These are phyloP conservation scores for Ornithorhynchus anatinus DNA, from an alignment of 2,113 vertebrate species.

Conservation along the genomic window DNA sequence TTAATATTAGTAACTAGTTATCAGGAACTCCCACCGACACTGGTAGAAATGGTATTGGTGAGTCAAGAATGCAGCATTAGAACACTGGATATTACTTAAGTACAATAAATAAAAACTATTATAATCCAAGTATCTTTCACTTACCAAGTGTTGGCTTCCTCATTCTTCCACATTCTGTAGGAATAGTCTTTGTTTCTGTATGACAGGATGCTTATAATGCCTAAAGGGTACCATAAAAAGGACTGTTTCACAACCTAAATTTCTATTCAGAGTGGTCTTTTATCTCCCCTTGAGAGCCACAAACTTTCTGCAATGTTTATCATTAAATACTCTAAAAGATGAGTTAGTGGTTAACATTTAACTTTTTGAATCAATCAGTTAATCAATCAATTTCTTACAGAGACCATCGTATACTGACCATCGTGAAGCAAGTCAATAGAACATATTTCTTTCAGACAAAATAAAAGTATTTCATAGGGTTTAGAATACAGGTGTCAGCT, in stretches of 20 bases:
- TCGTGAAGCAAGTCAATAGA: slow-evolving; percentile 1
- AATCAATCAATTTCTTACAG: too few species aligned
- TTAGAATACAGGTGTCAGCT: slow-evolving; percentile 12
- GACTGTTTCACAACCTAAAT: neutral
- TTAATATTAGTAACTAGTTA: too few species aligned
- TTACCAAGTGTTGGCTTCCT: slow-evolving; percentile 83
- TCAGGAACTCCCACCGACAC: too few species aligned
- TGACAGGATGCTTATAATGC: slow-evolving; percentile 78
- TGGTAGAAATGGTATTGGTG: neutral
- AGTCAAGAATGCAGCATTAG: neutral
- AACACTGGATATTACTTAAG: neutral
- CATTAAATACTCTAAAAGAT: neutral
- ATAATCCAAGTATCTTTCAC: slow-evolving; percentile 6
- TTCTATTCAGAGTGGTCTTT: neutral
- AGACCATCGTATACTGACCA: neutral
- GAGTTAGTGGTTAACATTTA: neutral
- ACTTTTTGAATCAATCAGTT: too few species aligned
- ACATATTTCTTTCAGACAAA: neutral
- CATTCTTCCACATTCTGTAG: slow-evolving; percentile 83
- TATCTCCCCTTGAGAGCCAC: neutral
- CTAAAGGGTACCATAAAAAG: slow-evolving; percentile 59
- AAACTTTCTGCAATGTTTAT: neutral
- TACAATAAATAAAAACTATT: neutral
- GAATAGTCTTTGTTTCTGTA: slow-evolving; percentile 74
- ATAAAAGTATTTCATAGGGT: neutral